These are phyloP conservation scores for Ctenochaetus hawaiiensis DNA, from an alignment of 2,797 vertebrate species.

Conservation along the genomic window DNA sequence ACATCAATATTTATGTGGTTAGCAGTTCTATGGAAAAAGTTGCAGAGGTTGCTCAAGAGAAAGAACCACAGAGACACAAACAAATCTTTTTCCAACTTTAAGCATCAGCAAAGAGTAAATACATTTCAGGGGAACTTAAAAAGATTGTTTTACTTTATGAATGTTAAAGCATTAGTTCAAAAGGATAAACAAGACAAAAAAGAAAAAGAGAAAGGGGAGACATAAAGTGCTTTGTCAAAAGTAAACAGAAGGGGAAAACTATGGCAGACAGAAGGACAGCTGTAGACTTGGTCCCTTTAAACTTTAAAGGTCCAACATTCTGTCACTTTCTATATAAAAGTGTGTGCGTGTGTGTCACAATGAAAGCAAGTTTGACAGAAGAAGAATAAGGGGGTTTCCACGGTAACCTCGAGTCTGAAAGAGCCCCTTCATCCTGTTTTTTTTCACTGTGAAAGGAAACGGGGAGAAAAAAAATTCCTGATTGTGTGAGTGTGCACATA, in stretches of 20 bases:
- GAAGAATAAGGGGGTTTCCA: slow-evolving; percentile 83
- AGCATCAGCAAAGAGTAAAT: slow-evolving; percentile 24
- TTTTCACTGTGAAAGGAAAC: slow-evolving; percentile 87
- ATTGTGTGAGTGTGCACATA: slow-evolving; percentile 56
- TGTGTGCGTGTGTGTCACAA: slow-evolving; percentile 46
- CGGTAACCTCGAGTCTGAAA: slow-evolving; percentile 84
- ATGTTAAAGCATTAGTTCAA: neutral
- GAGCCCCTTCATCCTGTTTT: slow-evolving; percentile 85
- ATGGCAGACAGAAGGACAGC: slow-evolving; percentile 77
- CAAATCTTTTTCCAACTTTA: slow-evolving; percentile 53
- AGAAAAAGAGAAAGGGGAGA: slow-evolving; percentile 13
- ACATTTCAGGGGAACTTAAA: slow-evolving; percentile 29
- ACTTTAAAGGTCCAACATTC: slow-evolving; percentile 86
- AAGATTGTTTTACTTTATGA: slow-evolving; percentile 25
- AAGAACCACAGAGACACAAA: slow-evolving; percentile 54
- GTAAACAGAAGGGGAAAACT: slow-evolving; percentile 65
- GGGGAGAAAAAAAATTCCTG: slow-evolving; percentile 75
- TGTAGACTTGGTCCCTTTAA: slow-evolving; percentile 83
- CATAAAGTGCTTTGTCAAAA: slow-evolving; percentile 69
- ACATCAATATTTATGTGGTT: slow-evolving; percentile 54
- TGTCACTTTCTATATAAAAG: slow-evolving; percentile 61
- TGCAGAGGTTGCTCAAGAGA: slow-evolving; percentile 44
- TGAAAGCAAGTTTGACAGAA: slow-evolving; percentile 75
- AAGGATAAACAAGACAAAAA: slow-evolving; percentile 27
- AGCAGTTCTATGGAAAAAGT: slow-evolving; percentile 50